Evolutionary conservation across 2,888 invertebrate species (phyloP).

Genomic region (Galerucella pusilla): DNA sequence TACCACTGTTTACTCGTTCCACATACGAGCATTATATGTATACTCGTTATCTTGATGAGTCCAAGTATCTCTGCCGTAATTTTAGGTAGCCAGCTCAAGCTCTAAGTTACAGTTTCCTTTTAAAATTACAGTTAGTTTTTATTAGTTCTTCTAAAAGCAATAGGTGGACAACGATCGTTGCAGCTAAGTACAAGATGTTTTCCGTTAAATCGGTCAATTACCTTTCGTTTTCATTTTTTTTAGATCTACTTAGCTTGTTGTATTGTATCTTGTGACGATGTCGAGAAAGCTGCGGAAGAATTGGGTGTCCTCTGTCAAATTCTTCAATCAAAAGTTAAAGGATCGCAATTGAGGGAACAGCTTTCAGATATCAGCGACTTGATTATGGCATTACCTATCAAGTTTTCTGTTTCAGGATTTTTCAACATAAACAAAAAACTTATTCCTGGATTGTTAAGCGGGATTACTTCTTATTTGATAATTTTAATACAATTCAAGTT

Average conservation of each 20-base stretch:
- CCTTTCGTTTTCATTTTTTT: background rate
- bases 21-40: too few relatives aligned
- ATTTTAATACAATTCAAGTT: slow-evolving; percentile 17
- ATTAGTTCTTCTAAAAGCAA: too few relatives aligned
- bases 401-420: slow-evolving; percentile 18
- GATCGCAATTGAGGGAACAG: slow-evolving; percentile 1
- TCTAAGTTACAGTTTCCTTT: too few relatives aligned
- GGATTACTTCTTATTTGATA: slow-evolving; percentile 14
- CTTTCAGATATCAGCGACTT: background rate
- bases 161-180: too few relatives aligned
- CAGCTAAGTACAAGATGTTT: too few relatives aligned
- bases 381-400: slow-evolving; percentile 9
- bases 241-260: background rate
- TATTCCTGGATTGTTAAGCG: slow-evolving; percentile 3
- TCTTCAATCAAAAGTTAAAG: slow-evolving; percentile 1
- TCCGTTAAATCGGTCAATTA: background rate
- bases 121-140: too few relatives aligned
- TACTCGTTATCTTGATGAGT: too few relatives aligned
- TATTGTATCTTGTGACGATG: background rate
- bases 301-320: background rate
- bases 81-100: too few relatives aligned
- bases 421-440: slow-evolving; percentile 7
- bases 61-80: too few relatives aligned
- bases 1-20: too few relatives aligned
- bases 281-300: background rate